Percentiles rank a stretch among this genome's conserved stretches.
Evolutionary conservation across 1,140 invertebrate species (phyloP).

Genomic region (Thalassaphorura encarpata): DNA sequence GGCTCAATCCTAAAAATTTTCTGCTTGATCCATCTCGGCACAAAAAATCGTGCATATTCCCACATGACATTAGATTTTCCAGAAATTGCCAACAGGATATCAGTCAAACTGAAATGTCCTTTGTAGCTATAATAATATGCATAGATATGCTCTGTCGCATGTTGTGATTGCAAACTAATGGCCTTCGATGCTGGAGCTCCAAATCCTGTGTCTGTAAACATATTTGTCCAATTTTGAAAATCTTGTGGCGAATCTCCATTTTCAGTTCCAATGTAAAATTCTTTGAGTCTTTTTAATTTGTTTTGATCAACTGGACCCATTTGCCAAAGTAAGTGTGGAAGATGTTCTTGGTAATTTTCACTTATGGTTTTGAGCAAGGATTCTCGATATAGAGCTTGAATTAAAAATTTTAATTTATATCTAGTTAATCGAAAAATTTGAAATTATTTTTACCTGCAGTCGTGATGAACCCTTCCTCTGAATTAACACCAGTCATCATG

Average conservation of each 20-base stretch:
- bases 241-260: background rate
- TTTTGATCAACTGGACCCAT: background rate
- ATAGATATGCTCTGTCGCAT: slow-evolving; percentile 2
- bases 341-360: background rate
- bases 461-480: slow-evolving; percentile 16
- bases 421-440: background rate
- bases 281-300: background rate
- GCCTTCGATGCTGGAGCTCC: background rate
- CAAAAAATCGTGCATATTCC: background rate
- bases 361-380: background rate
- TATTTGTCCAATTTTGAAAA: slow-evolving; percentile 1
- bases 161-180: background rate
- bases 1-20: slow-evolving; percentile 4
- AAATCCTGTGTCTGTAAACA: slow-evolving; percentile 16
- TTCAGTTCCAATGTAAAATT: slow-evolving; percentile 19
- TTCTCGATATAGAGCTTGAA: background rate
- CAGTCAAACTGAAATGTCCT: slow-evolving; percentile 5
- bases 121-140: slow-evolving; percentile 14
- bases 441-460: slow-evolving; percentile 1
- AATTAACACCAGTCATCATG: slow-evolving; percentile 12
- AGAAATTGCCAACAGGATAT: slow-evolving; percentile 13
- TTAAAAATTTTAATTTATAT: background rate
- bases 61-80: background rate
- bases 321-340: background rate
- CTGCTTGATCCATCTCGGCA: background rate